phyloP scores from a whole-genome alignment of 1,140 invertebrate genomes.

The Conus ventricosus region DNA sequence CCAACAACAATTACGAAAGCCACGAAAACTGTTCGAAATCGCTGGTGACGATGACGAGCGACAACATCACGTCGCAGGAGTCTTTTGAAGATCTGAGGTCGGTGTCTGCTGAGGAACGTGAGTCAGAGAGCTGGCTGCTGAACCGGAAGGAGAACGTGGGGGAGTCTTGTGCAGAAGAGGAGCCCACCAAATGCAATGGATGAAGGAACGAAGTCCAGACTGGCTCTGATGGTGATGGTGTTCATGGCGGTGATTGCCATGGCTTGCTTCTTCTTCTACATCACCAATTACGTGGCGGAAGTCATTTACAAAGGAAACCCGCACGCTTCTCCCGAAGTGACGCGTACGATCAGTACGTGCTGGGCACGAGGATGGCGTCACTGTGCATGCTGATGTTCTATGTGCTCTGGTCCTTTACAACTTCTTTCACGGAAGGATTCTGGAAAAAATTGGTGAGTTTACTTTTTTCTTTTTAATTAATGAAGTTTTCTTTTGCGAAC shows the following conservation, averaged over 20 bases:
- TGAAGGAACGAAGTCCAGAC: background rate
- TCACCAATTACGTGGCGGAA: slow-evolving; percentile 27
- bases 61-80: no score
- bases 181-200: no score
- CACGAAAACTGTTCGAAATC: background rate
- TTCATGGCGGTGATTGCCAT: background rate
- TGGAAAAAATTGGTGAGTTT: slow-evolving; percentile 9
- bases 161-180: no score
- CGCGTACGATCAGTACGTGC: background rate
- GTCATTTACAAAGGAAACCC: slow-evolving; percentile 18
- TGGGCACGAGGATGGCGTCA: background rate
- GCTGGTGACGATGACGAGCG: no score
- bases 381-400: slow-evolving; percentile 25
- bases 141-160: no score
- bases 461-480: background rate
- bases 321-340: background rate
- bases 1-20: background rate
- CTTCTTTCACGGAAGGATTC: slow-evolving; percentile 1
- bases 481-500: no score
- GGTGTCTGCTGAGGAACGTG: no score
- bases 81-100: no score
- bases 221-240: background rate
- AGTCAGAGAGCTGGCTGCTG: no score
- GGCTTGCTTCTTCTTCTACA: background rate
- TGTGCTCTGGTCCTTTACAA: slow-evolving; percentile 1